Conservation (phyloP, 2,797 vertebrate species). For the Gymnothorax reevesii region DNA sequence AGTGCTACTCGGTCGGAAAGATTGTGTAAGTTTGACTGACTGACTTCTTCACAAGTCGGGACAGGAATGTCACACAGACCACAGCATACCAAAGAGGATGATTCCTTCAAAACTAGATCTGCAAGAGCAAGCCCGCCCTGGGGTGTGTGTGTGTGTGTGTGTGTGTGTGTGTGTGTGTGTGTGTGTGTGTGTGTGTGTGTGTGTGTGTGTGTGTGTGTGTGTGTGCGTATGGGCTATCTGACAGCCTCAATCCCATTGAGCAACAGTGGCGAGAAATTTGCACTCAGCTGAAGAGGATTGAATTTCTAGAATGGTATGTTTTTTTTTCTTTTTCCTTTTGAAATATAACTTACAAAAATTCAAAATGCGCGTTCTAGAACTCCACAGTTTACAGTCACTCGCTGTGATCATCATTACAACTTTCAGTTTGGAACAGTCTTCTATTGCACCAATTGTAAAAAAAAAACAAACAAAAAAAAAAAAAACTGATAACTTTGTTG, state of each 20-base stretch:
- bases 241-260: background rate
- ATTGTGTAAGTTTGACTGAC: background rate
- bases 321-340: too few relatives aligned
- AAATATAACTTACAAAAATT: too few relatives aligned
- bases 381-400: too few relatives aligned
- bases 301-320: background rate
- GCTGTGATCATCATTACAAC: too few relatives aligned
- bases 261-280: background rate
- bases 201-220: too few relatives aligned
- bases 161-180: too few relatives aligned
- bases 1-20: background rate
- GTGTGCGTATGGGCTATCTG: background rate
- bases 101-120: conserved; percentile 13
- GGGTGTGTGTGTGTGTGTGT: background rate
- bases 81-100: conserved; percentile 18
- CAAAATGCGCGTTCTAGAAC: too few relatives aligned
- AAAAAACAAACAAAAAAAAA: too few relatives aligned
- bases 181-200: too few relatives aligned
- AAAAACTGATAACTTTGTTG: too few relatives aligned
- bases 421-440: too few relatives aligned
- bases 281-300: background rate
- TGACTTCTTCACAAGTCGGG: conserved; percentile 23
- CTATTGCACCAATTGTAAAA: too few relatives aligned
- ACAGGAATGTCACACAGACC: conserved; percentile 12
- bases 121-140: conserved; percentile 21